A percentile compares a stretch with the other conserved stretches of the same genome.
These are phyloP conservation scores for Chaetophractus vellerosus DNA, from an alignment of 2,797 vertebrate species.

Conservation along the genomic window DNA sequence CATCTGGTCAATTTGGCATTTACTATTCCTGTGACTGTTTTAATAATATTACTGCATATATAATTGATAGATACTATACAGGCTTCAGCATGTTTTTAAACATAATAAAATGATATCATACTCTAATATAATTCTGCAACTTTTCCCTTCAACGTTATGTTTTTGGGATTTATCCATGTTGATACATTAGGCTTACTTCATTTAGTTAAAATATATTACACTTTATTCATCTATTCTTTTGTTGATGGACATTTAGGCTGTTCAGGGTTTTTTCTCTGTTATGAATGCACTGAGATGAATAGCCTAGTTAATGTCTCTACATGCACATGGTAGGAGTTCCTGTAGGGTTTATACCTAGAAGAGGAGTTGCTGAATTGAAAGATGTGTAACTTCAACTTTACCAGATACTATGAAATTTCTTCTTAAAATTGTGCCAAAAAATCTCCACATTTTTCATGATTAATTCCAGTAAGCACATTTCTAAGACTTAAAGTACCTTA, in stretches of 20 bases:
- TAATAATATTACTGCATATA: background rate
- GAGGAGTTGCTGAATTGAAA: background rate
- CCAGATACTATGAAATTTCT: background rate
- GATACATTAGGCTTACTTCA: background rate
- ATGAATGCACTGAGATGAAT: background rate
- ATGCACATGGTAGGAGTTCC: too few relatives aligned
- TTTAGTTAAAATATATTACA: background rate
- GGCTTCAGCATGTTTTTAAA: background rate
- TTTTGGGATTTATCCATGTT: constrained; percentile 4
- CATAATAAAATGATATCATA: background rate
- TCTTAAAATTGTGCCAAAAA: background rate
- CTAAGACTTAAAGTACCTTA: background rate
- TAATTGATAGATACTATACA: background rate
- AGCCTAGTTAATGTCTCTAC: background rate
- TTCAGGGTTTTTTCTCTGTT: background rate
- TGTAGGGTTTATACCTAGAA: too few relatives aligned
- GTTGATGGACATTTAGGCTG: background rate
- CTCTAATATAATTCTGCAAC: background rate
- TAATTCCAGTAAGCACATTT: background rate
- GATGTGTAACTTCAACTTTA: background rate
- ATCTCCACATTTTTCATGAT: background rate
- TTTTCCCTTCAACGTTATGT: background rate
- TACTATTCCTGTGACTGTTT: background rate
- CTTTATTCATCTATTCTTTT: background rate
- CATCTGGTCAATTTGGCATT: background rate